Conservation (phyloP, 2,113 vertebrate genomes). For the Percina caprodes region DNA sequence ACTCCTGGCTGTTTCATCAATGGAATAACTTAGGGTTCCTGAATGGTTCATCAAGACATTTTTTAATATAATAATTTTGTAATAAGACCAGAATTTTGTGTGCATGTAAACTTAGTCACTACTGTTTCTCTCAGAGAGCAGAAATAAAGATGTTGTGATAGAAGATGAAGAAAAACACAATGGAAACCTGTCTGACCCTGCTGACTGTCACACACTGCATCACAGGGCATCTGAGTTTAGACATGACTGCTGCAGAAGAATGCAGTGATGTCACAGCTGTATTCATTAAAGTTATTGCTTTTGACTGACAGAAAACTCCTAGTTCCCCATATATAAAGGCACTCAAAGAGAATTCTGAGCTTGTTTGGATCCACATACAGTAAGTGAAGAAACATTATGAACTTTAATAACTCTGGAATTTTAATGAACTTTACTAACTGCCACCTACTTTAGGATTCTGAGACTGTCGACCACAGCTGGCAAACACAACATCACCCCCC, state of each 20-base stretch:
- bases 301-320: background rate
- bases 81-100: no score
- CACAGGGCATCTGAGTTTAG: background rate
- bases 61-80: no score
- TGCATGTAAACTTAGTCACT: background rate
- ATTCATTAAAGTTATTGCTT: background rate
- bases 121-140: background rate
- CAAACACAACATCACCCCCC: background rate
- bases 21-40: constrained; percentile 7
- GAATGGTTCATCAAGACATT: background rate
- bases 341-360: background rate
- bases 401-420: constrained; percentile 21
- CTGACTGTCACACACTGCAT: background rate
- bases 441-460: constrained; percentile 8
- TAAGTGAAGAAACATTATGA: background rate
- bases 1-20: constrained; percentile 16
- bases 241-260: background rate
- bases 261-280: background rate
- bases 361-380: background rate
- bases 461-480: constrained; percentile 6
- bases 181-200: background rate
- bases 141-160: background rate
- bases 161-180: background rate
- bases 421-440: background rate
- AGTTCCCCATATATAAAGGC: background rate